Percentiles rank a stretch among this genome's conserved stretches.
phyloP scores from a whole-genome alignment of 53 echinoderm and acorn worm species.

The Paelopatides confundens region DNA sequence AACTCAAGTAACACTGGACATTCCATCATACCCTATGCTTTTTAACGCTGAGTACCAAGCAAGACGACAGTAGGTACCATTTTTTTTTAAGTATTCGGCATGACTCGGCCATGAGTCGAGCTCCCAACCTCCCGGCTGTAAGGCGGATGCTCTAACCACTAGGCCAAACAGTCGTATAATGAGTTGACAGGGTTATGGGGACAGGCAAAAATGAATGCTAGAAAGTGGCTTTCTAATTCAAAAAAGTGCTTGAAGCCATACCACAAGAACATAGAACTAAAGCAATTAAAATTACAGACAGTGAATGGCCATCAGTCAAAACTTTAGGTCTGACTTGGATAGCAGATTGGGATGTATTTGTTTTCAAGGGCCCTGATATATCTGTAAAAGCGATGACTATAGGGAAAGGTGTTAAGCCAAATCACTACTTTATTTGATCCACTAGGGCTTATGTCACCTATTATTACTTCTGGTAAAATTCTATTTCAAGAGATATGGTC shows the following conservation, averaged over 20 bases:
- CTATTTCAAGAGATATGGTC: conserved; percentile 44
- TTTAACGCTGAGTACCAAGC: too few relatives aligned
- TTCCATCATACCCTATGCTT: too few relatives aligned
- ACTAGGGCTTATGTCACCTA: conserved; percentile 32
- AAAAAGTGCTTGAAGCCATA: conserved; percentile 36
- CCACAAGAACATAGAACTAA: conserved; percentile 42
- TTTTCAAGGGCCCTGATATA: conserved; percentile 38
- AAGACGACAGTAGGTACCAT: too few relatives aligned
- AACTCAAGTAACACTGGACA: too few relatives aligned
- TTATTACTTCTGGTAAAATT: conserved; percentile 22
- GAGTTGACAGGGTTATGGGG: background rate
- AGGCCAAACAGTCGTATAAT: too few relatives aligned
- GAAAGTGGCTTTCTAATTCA: conserved; percentile 74
- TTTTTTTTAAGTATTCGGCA: too few relatives aligned
- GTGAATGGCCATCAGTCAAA: conserved; percentile 54
- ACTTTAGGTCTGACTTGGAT: conserved; percentile 30
- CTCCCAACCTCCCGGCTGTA: too few relatives aligned
- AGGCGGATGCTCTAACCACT: too few relatives aligned
- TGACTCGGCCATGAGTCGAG: too few relatives aligned
- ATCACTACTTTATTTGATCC: conserved; percentile 50
- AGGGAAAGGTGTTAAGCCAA: conserved; percentile 45
- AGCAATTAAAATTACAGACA: conserved; percentile 35
- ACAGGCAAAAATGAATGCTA: conserved; percentile 56
- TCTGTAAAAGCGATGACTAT: conserved; percentile 17
- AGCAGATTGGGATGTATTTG: conserved; percentile 37